These are phyloP conservation scores for Romanomermis culicivorax DNA, from an alignment of 2,888 invertebrate genomes.

Conservation along the genomic window DNA sequence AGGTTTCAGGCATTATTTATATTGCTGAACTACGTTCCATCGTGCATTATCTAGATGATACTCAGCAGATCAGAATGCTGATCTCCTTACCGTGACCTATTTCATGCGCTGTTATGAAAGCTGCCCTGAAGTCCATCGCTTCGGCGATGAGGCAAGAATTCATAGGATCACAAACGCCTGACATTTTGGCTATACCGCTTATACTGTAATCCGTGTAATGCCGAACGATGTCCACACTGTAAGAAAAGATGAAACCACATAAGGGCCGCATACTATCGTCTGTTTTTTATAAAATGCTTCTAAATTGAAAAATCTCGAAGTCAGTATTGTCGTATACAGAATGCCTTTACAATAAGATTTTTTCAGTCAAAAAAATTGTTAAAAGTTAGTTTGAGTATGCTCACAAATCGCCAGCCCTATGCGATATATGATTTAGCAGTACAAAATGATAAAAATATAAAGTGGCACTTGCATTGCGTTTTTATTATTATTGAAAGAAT, in stretches of 20 bases:
- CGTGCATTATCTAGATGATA: constrained; percentile 28
- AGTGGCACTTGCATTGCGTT: too few species aligned
- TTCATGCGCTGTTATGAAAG: constrained; percentile 20
- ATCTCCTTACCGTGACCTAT: constrained; percentile 19
- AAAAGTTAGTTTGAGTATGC: too few species aligned
- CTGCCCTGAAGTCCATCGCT: constrained; percentile 27
- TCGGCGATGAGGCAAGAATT: constrained; percentile 23
- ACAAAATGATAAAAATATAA: too few species aligned
- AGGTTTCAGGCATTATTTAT: constrained; percentile 26
- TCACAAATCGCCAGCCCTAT: too few species aligned
- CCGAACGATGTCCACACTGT: neutral
- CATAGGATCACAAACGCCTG: constrained; percentile 26
- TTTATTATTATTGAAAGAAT: too few species aligned
- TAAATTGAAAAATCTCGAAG: too few species aligned
- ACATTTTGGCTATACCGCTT: constrained; percentile 25
- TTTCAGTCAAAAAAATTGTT: too few species aligned
- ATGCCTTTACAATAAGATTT: too few species aligned
- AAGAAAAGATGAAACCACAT: neutral
- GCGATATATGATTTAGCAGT: too few species aligned
- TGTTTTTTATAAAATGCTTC: too few species aligned
- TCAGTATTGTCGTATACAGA: neutral
- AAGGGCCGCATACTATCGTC: neutral
- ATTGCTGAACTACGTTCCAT: constrained; percentile 24
- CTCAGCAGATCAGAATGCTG: too few species aligned
- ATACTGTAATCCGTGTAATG: neutral